phyloP scores from a whole-genome alignment of 2,797 vertebrate genomes.

The Naso thynnoides region DNA sequence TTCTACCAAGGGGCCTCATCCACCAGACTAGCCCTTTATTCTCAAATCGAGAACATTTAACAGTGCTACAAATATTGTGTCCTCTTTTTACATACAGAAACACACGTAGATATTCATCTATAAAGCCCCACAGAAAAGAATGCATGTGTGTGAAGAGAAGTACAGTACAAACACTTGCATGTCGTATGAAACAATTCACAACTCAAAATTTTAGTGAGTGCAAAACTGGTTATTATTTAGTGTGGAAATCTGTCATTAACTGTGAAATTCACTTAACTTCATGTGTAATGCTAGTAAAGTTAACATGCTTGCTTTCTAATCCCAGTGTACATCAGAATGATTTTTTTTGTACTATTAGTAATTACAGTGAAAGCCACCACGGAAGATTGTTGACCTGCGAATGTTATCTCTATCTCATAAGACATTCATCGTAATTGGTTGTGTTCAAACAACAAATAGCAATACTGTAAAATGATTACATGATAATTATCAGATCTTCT shows the following conservation, averaged over 20 bases:
- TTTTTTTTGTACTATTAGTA: background rate
- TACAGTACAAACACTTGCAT: too few species aligned
- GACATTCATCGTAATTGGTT: background rate
- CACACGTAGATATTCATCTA: background rate
- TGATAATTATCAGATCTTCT: background rate
- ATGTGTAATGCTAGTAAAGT: background rate
- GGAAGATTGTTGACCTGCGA: slow-evolving; percentile 7
- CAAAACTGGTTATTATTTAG: background rate
- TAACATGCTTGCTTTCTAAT: background rate
- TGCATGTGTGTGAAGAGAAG: background rate
- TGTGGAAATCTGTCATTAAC: background rate
- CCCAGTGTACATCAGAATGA: background rate
- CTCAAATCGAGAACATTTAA: slow-evolving; percentile 29
- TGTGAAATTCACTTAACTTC: background rate
- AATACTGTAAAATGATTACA: background rate
- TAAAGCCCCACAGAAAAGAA: background rate
- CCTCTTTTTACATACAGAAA: background rate
- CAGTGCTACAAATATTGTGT: slow-evolving; percentile 11
- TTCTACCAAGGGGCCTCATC: slow-evolving; percentile 12
- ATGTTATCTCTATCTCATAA: background rate
- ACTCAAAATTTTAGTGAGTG: background rate
- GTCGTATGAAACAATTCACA: background rate
- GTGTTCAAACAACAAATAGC: slow-evolving; percentile 15
- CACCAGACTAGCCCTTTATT: background rate
- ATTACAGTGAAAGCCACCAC: background rate